Percentiles rank a stretch among this genome's conserved stretches.
These are phyloP conservation scores for Microchirus variegatus DNA, from an alignment of 2,797 vertebrate species.

Conservation along the genomic window DNA sequence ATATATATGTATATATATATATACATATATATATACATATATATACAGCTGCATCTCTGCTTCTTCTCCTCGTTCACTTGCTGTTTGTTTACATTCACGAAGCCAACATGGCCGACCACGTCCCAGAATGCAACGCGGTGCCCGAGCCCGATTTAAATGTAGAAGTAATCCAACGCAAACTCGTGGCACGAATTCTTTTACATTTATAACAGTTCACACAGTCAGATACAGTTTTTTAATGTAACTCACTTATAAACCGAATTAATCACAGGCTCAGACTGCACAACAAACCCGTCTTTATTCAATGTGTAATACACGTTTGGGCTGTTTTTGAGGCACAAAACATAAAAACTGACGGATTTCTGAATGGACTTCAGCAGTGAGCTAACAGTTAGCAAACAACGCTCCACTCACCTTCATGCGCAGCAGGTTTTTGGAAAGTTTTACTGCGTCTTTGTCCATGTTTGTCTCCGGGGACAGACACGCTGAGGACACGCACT, in stretches of 20 bases:
- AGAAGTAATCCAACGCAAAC: too few relatives aligned
- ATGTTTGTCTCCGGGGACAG: constrained; percentile 28
- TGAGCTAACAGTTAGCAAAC: not conserved
- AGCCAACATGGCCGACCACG: too few relatives aligned
- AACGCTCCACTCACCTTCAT: constrained; percentile 77
- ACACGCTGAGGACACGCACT: not conserved
- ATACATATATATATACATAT: too few relatives aligned
- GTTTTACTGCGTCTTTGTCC: constrained; percentile 69
- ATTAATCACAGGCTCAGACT: not conserved
- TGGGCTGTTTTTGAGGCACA: not conserved
- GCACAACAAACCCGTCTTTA: not conserved
- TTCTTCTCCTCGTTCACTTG: too few relatives aligned
- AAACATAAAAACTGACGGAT: not conserved
- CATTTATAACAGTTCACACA: too few relatives aligned
- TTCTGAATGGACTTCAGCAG: not conserved
- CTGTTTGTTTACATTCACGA: too few relatives aligned
- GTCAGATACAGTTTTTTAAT: not conserved
- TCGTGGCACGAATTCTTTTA: too few relatives aligned
- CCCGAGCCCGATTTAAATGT: too few relatives aligned
- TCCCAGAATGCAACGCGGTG: too few relatives aligned
- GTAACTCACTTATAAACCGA: not conserved
- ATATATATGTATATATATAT: too few relatives aligned
- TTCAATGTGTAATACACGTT: not conserved
- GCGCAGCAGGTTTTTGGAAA: constrained; percentile 80
- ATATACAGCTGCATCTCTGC: too few relatives aligned